Evolutionary conservation across 2,888 invertebrate genomes (phyloP), one percentile per base, ranked within the genome.

Genomic region (Hemistola chrysoprasaria): DNA sequence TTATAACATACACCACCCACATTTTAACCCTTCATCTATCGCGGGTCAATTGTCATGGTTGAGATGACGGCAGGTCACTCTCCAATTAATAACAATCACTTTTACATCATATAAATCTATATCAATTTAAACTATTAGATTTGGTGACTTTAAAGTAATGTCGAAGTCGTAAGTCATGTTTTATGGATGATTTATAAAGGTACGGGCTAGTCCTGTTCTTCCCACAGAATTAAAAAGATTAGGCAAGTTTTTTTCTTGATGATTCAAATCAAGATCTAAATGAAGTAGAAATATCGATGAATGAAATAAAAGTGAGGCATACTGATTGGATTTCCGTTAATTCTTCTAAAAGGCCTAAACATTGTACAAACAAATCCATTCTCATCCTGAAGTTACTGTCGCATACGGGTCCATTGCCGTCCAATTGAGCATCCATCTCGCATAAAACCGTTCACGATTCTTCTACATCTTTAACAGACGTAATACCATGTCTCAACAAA

Each of bases 41-140:
- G 21, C 29, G 62, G 64, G 71, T 65, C 67, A 71, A 54, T 46
- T 46, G 62, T 59, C 53, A 55, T 47, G 56, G 62, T 52, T 44
- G 52, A 50, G 59, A 60, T 59, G 44, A 40, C 53, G 47, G 47
- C 51, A 40, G 46, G 23, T 53, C 53, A 32, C 49, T 29, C 33
- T 16, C 23, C 76, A 80, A 85, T 85, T 85, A 85, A 84, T 85
- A 84, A 82, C 80, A 82, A 84, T 85, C 78, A 71, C 61, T 68
- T 72, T 69, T 65, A 65, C 54, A 46, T 54, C 53, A 45, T 58
- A 58, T 59, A 79, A 76, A 83, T 82, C 82, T 76, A 77, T 51
- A 51, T 42, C 47, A 54, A 33, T 53, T 50, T 45, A 30, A 11
- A 22, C 30, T 47, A 50, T 48, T 51, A 41, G 38, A 50, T 48